Percentiles rank a stretch among this genome's conserved stretches.
Evolutionary conservation across 1,140 invertebrate species (phyloP).

Genomic region (Ctenoplectra terminalis): DNA sequence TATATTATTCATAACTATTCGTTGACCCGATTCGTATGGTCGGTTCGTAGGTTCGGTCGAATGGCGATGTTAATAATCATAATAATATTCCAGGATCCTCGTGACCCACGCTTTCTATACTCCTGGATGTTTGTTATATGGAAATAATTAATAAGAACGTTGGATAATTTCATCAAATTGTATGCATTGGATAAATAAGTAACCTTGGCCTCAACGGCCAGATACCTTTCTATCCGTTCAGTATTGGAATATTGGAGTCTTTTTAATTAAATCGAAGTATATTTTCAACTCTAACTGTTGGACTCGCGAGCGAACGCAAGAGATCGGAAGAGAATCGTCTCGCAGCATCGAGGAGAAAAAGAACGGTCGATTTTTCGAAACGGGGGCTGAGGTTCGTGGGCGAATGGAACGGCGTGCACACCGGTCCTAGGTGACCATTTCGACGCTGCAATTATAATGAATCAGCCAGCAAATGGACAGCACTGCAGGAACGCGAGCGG

Average conservation of each 20-base stretch:
- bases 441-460: conserved; percentile 70
- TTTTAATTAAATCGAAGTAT: no score
- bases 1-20: conserved; percentile 42
- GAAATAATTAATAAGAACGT: conserved; percentile 14
- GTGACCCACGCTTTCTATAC: no score
- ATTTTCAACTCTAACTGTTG: no score
- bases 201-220: no score
- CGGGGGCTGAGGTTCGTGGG: background rate
- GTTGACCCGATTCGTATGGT: background rate
- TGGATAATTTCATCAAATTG: background rate
- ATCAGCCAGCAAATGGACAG: conserved; percentile 71
- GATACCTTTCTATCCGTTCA: no score
- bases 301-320: no score
- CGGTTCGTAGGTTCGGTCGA: background rate
- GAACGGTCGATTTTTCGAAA: background rate
- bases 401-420: background rate
- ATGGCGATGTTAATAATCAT: background rate
- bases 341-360: no score
- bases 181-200: no score
- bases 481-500: conserved; percentile 58
- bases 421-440: conserved; percentile 42
- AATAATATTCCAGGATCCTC: background rate
- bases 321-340: no score
- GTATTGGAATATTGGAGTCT: no score
- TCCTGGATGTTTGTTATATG: background rate